Evolutionary conservation across 2,888 invertebrate genomes (phyloP).

Genomic region (Harpalus rufipes): DNA sequence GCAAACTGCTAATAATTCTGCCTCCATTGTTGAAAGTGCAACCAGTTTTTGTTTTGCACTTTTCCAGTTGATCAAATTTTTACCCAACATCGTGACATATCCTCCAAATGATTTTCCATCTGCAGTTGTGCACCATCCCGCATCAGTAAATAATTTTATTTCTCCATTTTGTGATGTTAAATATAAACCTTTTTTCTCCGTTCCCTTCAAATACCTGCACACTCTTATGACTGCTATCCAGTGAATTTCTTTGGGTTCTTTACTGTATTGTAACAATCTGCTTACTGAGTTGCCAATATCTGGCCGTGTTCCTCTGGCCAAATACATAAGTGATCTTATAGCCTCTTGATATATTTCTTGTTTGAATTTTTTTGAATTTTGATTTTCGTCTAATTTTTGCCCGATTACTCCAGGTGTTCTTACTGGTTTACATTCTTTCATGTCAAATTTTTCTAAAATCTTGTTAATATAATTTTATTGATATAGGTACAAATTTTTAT

Average conservation of each 20-base stretch:
- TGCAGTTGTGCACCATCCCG: slow-evolving; percentile 1
- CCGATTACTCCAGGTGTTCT: neutral
- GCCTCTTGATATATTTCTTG: neutral
- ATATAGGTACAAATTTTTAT: neutral
- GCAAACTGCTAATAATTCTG: slow-evolving; percentile 3
- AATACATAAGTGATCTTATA: neutral
- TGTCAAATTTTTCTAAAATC: neutral
- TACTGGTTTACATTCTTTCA: neutral
- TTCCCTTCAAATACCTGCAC: slow-evolving; percentile 1
- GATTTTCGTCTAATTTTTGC: neutral
- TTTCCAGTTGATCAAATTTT: neutral
- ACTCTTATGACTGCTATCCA: slow-evolving; percentile 2
- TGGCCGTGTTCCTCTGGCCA: neutral
- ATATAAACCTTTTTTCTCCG: neutral
- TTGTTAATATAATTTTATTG: slow-evolving; percentile 2
- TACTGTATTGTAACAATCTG: slow-evolving; percentile 1
- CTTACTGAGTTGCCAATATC: neutral
- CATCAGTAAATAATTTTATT: slow-evolving; percentile 1
- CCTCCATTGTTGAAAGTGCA: neutral
- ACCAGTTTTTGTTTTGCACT: slow-evolving; percentile 12
- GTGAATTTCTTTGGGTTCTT: neutral
- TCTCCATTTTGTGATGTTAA: neutral
- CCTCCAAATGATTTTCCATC: neutral
- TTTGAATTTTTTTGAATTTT: neutral
- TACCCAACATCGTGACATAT: neutral